A percentile compares a stretch with the other conserved stretches of the same genome.
Evolutionary conservation across 2,797 vertebrate species (phyloP).

Genomic region (Fratercula arctica): DNA sequence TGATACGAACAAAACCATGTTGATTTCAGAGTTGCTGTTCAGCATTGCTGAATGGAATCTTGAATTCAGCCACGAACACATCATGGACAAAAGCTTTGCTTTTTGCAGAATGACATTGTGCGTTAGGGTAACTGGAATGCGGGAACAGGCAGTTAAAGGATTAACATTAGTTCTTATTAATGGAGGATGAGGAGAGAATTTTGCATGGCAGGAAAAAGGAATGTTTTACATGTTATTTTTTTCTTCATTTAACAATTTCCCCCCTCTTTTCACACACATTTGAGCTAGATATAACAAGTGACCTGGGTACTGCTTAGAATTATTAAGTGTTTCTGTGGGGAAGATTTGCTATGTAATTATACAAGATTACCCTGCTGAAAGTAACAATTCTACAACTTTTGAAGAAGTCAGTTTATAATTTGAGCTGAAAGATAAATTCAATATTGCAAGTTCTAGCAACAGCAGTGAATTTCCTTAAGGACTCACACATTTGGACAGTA

Average conservation of each 20-base stretch:
- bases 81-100: background rate
- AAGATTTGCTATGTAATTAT: background rate
- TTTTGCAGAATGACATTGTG: background rate
- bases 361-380: background rate
- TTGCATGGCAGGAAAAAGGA: background rate
- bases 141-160: background rate
- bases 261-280: background rate
- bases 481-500: background rate
- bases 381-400: background rate
- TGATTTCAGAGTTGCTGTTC: background rate
- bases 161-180: accelerated
- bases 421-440: background rate
- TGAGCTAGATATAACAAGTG: background rate
- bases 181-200: background rate
- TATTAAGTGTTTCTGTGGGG: background rate
- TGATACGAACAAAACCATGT: background rate
- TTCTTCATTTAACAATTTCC: background rate
- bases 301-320: background rate
- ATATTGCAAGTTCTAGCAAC: background rate
- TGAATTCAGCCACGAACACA: background rate
- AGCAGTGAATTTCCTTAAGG: background rate
- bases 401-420: background rate
- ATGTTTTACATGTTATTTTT: background rate
- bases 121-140: background rate
- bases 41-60: background rate